Evolutionary conservation across 2,113 vertebrate species (phyloP).

Genomic region (Caracal caracal): DNA sequence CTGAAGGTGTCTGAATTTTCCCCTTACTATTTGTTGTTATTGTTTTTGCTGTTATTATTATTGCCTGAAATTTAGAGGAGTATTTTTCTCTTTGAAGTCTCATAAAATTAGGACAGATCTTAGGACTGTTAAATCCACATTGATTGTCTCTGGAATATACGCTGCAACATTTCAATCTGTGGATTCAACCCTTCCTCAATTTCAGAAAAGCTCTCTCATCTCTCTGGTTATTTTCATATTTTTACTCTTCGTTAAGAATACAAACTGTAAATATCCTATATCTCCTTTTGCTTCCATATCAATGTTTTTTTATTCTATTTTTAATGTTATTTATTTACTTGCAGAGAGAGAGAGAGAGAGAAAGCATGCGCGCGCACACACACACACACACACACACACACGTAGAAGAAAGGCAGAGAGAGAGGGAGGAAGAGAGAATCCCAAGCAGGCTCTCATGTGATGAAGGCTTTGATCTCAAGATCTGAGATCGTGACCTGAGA

Average conservation of each 20-base stretch:
- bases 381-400: too few species aligned
- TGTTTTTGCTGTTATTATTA: neutral
- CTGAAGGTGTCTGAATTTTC: neutral
- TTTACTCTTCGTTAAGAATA: neutral
- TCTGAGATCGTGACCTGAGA: too few species aligned
- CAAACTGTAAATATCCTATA: neutral
- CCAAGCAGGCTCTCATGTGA: too few species aligned
- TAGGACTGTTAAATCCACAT: neutral
- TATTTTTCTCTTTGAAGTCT: neutral
- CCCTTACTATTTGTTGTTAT: neutral
- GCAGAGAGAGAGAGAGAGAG: too few species aligned
- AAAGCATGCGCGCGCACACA: too few species aligned
- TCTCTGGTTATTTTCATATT: neutral
- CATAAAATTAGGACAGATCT: neutral
- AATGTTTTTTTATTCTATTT: neutral
- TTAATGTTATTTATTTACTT: too few species aligned
- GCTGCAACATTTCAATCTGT: neutral
- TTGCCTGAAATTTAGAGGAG: neutral
- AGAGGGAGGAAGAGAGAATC: too few species aligned
- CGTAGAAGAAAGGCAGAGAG: too few species aligned
- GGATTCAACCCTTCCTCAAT: neutral
- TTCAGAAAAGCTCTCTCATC: neutral
- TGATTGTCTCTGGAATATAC: neutral
- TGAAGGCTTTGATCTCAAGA: too few species aligned
- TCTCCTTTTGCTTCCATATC: neutral